phyloP scores from a whole-genome alignment of 2,888 invertebrate genomes.

The Phortica magna region DNA sequence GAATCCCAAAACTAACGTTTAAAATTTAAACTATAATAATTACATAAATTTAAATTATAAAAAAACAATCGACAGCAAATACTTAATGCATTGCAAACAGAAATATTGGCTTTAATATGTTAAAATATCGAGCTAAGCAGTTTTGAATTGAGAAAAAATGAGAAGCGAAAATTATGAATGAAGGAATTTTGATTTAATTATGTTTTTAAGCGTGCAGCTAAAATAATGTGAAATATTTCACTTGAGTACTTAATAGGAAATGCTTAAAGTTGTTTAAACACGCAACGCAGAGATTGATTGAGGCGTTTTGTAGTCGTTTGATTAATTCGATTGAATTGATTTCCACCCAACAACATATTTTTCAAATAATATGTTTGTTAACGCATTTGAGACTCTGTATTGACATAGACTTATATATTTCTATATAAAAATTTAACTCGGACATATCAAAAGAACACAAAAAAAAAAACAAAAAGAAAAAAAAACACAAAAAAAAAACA shows the following conservation, averaged over 20 bases:
- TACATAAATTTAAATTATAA: slow-evolving; percentile 27
- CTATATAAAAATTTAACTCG: slow-evolving; percentile 56
- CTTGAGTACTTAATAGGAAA: background rate
- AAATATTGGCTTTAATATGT: slow-evolving; percentile 65
- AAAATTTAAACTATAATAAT: slow-evolving; percentile 48
- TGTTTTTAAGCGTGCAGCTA: slow-evolving; percentile 33
- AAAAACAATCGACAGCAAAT: background rate
- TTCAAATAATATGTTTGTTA: slow-evolving; percentile 49
- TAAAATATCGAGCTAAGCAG: slow-evolving; percentile 44
- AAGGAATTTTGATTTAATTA: slow-evolving; percentile 48
- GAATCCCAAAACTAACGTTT: slow-evolving; percentile 47
- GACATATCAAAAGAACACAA: slow-evolving; percentile 69
- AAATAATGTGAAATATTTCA: background rate
- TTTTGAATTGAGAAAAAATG: slow-evolving; percentile 33
- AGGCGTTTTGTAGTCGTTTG: slow-evolving; percentile 6
- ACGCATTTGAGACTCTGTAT: slow-evolving; percentile 46
- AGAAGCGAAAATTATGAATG: slow-evolving; percentile 39
- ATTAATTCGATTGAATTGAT: slow-evolving; percentile 6
- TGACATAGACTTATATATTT: slow-evolving; percentile 51
- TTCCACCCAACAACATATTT: slow-evolving; percentile 55
- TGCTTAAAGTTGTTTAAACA: background rate
- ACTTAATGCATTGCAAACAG: background rate
- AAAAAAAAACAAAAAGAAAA: slow-evolving; percentile 29
- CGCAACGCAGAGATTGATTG: slow-evolving; percentile 39
- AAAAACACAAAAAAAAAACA: slow-evolving; percentile 22